These are phyloP conservation scores for Autographa gamma DNA, from an alignment of 2,888 invertebrate species.

Conservation along the genomic window DNA sequence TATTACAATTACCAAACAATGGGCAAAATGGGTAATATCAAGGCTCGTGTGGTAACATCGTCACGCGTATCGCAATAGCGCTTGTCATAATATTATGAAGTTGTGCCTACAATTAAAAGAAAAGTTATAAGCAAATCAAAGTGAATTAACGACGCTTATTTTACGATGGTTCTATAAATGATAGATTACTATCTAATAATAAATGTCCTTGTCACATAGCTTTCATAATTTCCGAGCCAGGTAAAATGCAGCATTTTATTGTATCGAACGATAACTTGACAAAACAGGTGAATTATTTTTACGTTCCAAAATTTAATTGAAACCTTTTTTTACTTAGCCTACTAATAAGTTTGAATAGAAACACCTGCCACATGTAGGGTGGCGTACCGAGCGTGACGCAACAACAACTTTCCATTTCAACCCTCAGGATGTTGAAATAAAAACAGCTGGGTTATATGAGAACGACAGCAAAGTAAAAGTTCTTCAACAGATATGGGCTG, in stretches of 20 bases:
- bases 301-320: constrained; percentile 31
- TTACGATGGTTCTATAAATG: no score
- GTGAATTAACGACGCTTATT: neutral
- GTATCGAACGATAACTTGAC: neutral
- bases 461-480: constrained; percentile 5
- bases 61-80: constrained; percentile 41
- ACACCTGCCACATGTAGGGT: constrained; percentile 50
- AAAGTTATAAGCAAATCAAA: neutral
- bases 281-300: constrained; percentile 17
- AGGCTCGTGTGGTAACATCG: constrained; percentile 53
- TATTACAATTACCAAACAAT: constrained; percentile 81
- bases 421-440: constrained; percentile 14
- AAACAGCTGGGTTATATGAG: constrained; percentile 8
- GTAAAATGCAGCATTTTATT: neutral
- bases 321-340: constrained; percentile 22
- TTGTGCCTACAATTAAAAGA: constrained; percentile 39
- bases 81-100: constrained; percentile 38
- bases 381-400: constrained; percentile 47
- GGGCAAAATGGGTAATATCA: constrained; percentile 67
- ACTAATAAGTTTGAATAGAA: constrained; percentile 28
- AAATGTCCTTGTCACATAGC: no score
- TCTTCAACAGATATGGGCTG: neutral
- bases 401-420: constrained; percentile 24
- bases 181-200: no score
- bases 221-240: neutral